These are phyloP conservation scores for Copidosoma aretas DNA, from an alignment of 2,888 invertebrate species.

Conservation along the genomic window DNA sequence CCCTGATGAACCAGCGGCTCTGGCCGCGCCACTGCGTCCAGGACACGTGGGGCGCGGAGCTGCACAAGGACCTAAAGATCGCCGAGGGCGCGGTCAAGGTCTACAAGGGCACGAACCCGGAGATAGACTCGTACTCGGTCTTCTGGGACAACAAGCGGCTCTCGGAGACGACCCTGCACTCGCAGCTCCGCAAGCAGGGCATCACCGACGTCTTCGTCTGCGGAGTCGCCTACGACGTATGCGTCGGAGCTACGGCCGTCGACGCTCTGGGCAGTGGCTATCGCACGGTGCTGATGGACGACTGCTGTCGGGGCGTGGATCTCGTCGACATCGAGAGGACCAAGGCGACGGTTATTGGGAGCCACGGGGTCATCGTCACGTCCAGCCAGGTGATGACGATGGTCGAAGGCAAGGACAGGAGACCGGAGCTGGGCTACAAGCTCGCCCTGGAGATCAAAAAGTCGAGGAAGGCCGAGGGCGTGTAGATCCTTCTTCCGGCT, in stretches of 20 bases:
- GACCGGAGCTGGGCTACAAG: conserved; percentile 88
- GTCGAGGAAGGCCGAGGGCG: background rate
- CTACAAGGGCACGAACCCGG: conserved; percentile 91
- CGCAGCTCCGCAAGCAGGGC: conserved; percentile 78
- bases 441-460: conserved; percentile 82
- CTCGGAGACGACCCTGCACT: conserved; percentile 83
- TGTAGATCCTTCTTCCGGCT: no score
- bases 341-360: conserved; percentile 75
- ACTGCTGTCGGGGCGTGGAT: conserved; percentile 89
- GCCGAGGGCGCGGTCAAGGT: conserved; percentile 79
- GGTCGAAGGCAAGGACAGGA: conserved; percentile 86
- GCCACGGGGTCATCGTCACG: conserved; percentile 81
- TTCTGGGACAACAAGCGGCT: conserved; percentile 98
- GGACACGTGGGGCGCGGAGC: conserved; percentile 92
- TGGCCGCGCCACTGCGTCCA: conserved; percentile 98
- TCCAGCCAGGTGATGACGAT: conserved; percentile 83
- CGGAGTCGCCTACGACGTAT: conserved; percentile 94
- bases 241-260: conserved; percentile 89
- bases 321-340: conserved; percentile 84
- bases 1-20: conserved; percentile 84
- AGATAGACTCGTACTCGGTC: conserved; percentile 96
- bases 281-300: conserved; percentile 86
- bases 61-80: conserved; percentile 88
- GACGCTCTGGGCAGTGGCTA: conserved; percentile 92
- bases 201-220: conserved; percentile 94